Evolutionary conservation across 2,888 invertebrate genomes (phyloP), one percentile per base, ranked within the genome.

Genomic region (Gastrophysa polygoni): DNA sequence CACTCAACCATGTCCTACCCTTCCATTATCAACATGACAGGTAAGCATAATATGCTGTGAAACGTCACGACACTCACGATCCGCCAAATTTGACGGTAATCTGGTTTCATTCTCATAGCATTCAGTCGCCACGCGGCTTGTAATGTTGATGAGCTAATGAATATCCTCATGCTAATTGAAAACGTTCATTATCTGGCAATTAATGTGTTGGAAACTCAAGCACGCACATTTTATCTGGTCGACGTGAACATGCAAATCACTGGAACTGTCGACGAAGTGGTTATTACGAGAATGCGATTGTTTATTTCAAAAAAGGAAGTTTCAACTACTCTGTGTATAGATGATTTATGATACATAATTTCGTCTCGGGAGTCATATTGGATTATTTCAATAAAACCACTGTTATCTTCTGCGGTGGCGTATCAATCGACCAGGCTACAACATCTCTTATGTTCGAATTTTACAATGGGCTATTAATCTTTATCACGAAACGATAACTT

Each of bases 81-180:
- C 16, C 32, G n/a, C 44, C 16, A 38, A 43, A 43, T 28, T 14
- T 16, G 24, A 24, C 54, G 5, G 10, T 5, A 11, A 54, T 16
- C 14, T n/a, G 14, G 54, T 43, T 38, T 43, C 17, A 20, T 54
- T 43, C 54, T 16, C 44, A 24, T 44, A 38, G 43, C 43, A 54
- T 43, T 54, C 43, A 20, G 29, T 54, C 43, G 34, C 54, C 34
- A 54, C 43, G 54, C 21, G 44, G 54, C 24, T 43, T 17, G 28
- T 38, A 54, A 54, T 28, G 54, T 59, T 56, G 61, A 61, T 49
- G 57, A 44, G 51, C 38, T 51, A 57, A 61, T 61, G 51, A 61
- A 54, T 61, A 56, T 51, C 51, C 57, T 61, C 50, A 51, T 38
- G 57, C 61, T 61, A 61, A 61, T 61, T 61, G 61, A 61, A 61